phyloP scores from a whole-genome alignment of 2,797 vertebrate species.

The Anas capensis region DNA sequence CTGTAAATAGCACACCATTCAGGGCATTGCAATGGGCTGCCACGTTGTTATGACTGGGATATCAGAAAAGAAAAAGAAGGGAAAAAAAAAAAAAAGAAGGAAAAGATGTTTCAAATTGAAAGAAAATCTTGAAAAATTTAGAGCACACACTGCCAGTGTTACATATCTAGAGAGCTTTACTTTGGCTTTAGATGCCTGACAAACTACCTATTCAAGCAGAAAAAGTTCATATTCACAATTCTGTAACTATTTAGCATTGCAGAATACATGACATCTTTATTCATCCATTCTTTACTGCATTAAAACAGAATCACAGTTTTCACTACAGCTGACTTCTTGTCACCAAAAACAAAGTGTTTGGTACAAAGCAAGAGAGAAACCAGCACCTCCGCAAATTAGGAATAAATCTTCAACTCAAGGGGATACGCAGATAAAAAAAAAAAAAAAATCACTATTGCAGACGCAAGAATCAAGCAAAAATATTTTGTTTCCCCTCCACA shows the following conservation, averaged over 20 bases:
- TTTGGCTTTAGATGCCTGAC: slow-evolving; percentile 2
- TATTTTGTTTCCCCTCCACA: neutral
- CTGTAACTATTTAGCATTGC: slow-evolving; percentile 28
- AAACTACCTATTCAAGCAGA: neutral
- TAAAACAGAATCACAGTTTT: slow-evolving; percentile 42
- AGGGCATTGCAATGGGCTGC: neutral
- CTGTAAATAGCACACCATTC: neutral
- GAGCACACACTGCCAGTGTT: neutral
- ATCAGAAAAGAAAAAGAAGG: neutral
- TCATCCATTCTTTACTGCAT: slow-evolving; percentile 14
- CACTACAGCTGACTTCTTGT: slow-evolving; percentile 30
- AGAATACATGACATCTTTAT: slow-evolving; percentile 11
- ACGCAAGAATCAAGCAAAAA: neutral
- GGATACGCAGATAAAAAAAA: neutral
- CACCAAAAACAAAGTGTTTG: neutral
- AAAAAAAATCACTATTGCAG: neutral
- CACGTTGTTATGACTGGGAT: neutral
- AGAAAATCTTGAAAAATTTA: neutral
- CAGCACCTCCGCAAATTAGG: neutral
- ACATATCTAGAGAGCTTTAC: neutral
- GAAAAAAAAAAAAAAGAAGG: neutral
- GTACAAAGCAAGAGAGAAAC: neutral
- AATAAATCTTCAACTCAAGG: neutral
- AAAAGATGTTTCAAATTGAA: neutral
- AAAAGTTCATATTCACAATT: neutral